Base-by-base conservation (phyloP, 2,888 invertebrate species). In the Xylophagus ater region DNA sequence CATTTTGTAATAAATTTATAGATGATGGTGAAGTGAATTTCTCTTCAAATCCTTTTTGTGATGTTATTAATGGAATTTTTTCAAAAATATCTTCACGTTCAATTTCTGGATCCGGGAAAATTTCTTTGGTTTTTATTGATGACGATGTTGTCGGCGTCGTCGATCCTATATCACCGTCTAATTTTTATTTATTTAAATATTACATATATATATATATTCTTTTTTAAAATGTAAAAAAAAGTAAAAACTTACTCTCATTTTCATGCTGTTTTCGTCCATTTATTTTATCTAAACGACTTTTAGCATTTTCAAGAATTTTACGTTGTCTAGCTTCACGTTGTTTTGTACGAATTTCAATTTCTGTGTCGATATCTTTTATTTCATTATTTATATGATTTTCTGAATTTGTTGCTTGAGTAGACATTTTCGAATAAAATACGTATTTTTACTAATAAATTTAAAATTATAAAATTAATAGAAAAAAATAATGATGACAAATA, bases 291-390 rank as follows among this genome's bases (percentile, higher is more conserved):
- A 35, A 17, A 3, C 35, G 24, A 15, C 18, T 12, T 35, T 35
- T 35, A 6, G 35, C 35, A 26, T 35, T 35, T 14, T 35, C 18
- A n/a, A 35, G 26, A 9, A 35, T 35, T 10, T 35, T 35, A 2
- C 18, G 14, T 35, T 25, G 24, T 25, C 35, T 24, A 15, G 35
- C 35, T 10, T 25, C 18, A 4, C 35, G 24, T n/a, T n/a, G n/a
- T n/a, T n/a, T n/a, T n/a, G n/a, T n/a, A 14, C 25, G 24, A 5
- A 20, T 20, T 23, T 34, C 13, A 5, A 20, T 23, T 34, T 34
- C 34, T 7, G n/a, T 12, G 19, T 31, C 31, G 10, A 18, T 18
- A 17, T n/a, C n/a, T n/a, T n/a, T n/a, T n/a, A n/a, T n/a, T n/a
- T n/a, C n/a, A n/a, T n/a, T n/a, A n/a, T n/a, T n/a, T n/a, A n/a